Evolutionary conservation across 1,140 invertebrate genomes (phyloP).

Genomic region (Spodoptera litura): DNA sequence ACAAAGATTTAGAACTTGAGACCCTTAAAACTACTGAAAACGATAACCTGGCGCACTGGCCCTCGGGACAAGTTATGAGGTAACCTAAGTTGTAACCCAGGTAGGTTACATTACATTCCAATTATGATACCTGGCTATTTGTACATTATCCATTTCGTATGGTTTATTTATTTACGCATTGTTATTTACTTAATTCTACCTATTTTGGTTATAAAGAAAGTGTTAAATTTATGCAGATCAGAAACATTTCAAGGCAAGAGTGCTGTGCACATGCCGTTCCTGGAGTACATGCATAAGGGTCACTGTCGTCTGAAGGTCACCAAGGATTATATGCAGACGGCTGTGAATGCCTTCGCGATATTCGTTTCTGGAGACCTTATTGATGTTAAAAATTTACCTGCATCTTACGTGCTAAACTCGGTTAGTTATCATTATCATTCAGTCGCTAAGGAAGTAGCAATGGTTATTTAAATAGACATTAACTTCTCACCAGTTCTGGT

Average conservation of each 20-base stretch:
- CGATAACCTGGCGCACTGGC: background rate
- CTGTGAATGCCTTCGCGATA: constrained; percentile 76
- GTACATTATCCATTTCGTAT: too few species aligned
- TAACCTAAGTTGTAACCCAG: background rate
- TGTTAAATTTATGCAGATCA: constrained; percentile 48
- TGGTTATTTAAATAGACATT: too few species aligned
- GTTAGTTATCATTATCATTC: constrained; percentile 54
- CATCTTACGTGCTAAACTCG: constrained; percentile 70
- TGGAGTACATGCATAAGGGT: constrained; percentile 64
- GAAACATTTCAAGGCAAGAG: constrained; percentile 68
- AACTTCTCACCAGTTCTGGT: too few species aligned
- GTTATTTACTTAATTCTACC: too few species aligned
- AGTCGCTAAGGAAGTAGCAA: background rate
- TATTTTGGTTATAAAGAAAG: too few species aligned
- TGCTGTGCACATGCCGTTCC: constrained; percentile 62
- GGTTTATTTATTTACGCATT: too few species aligned
- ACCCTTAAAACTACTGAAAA: background rate
- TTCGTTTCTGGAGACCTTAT: constrained; percentile 64
- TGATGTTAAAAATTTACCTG: constrained; percentile 66
- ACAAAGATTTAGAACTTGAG: too few species aligned
- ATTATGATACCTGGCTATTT: too few species aligned
- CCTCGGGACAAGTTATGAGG: background rate
- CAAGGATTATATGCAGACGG: constrained; percentile 77
- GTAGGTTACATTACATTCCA: background rate
- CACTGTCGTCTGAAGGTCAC: constrained; percentile 66